A percentile compares a stretch with the other conserved stretches of the same genome.
Conservation (phyloP, 2,113 vertebrate genomes). For the Alaudala cheleensis region DNA sequence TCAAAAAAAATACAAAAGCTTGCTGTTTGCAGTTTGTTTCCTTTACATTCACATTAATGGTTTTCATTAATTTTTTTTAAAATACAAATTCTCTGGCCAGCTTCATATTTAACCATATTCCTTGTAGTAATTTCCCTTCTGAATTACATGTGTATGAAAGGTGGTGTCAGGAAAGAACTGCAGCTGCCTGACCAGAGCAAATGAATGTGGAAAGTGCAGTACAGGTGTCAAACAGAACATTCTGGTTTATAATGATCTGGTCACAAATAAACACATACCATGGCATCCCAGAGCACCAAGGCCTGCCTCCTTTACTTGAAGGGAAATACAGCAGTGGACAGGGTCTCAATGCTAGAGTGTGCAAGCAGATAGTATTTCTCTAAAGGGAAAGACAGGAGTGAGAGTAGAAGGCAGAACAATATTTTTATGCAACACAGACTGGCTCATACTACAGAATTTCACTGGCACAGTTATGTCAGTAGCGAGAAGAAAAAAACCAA, state of each 20-base stretch:
- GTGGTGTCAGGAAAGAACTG: neutral
- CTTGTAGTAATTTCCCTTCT: neutral
- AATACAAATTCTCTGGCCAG: neutral
- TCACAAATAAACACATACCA: neutral
- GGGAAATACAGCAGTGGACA: neutral
- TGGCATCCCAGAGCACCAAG: neutral
- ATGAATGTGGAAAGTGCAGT: accelerated
- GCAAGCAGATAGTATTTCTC: neutral
- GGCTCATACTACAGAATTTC: conserved; percentile 21
- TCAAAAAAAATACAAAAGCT: neutral
- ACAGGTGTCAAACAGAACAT: neutral
- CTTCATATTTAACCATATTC: neutral
- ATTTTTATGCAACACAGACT: conserved; percentile 1
- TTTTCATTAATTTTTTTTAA: neutral
- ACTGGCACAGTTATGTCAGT: conserved; percentile 46
- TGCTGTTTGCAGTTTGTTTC: neutral
- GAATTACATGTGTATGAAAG: neutral
- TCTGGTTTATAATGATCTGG: neutral
- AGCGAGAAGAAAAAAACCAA: conserved; percentile 7
- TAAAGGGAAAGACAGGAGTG: neutral
- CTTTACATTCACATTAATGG: neutral
- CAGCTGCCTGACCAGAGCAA: neutral
- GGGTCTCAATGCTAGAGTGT: neutral
- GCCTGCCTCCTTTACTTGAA: neutral
- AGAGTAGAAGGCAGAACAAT: neutral